phyloP scores from a whole-genome alignment of 1,140 invertebrate species.

The Neodiprion fabricii region DNA sequence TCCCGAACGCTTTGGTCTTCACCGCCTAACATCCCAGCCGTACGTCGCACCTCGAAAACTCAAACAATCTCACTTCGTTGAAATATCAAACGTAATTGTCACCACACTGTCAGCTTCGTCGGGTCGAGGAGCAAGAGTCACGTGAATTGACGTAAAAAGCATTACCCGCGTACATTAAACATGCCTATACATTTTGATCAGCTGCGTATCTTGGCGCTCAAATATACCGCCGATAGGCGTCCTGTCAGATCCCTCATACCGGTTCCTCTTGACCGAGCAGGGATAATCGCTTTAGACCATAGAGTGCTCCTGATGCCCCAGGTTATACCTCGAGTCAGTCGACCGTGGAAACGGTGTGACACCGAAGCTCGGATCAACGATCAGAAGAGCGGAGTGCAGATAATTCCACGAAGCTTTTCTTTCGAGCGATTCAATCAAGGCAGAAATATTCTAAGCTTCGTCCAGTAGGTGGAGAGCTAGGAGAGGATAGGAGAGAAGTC shows the following conservation, averaged over 20 bases:
- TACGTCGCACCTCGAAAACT: no score
- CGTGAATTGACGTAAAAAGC: no score
- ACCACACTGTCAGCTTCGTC: not conserved
- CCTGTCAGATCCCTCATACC: not conserved
- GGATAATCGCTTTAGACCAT: not conserved
- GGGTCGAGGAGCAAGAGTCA: no score
- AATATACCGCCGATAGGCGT: not conserved
- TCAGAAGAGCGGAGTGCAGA: no score
- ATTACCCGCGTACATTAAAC: no score
- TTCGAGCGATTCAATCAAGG: no score
- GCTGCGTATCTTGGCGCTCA: not conserved
- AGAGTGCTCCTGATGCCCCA: not conserved
- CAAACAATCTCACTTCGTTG: not conserved
- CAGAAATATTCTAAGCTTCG: no score
- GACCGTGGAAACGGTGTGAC: no score
- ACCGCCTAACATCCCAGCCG: not conserved
- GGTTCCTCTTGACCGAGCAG: conserved; percentile 1
- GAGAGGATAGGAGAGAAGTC: not conserved
- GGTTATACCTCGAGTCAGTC: no score
- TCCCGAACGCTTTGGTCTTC: not conserved
- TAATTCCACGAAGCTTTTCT: no score
- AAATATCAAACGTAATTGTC: not conserved
- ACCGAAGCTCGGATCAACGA: no score
- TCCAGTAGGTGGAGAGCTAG: no score
- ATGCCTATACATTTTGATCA: not conserved